Conservation (phyloP, 1,140 invertebrate species). For the Brachionus angularis region DNA sequence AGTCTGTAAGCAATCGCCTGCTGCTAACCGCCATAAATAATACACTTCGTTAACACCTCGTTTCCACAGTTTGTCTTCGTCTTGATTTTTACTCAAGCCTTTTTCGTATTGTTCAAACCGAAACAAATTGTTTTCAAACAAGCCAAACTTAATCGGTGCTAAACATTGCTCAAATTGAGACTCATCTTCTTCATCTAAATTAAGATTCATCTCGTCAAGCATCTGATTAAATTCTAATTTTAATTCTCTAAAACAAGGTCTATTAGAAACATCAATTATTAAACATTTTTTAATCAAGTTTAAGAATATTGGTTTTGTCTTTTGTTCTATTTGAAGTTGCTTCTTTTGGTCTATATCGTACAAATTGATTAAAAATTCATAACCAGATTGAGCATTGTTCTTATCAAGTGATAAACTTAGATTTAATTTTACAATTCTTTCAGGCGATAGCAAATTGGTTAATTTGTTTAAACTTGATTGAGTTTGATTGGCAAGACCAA, state of each 20-base stretch:
- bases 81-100: too few relatives aligned
- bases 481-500: conserved; percentile 2
- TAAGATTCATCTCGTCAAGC: too few relatives aligned
- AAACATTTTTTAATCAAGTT: conserved; percentile 49
- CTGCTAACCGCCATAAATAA: conserved; percentile 88
- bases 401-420: too few relatives aligned
- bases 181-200: background rate
- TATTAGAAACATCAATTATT: conserved; percentile 45
- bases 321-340: background rate
- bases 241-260: conserved; percentile 42
- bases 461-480: background rate
- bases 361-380: conserved; percentile 27
- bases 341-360: background rate
- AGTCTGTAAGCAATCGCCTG: conserved; percentile 83
- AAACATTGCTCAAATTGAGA: background rate
- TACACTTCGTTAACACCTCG: conserved; percentile 71
- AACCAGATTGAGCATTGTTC: background rate
- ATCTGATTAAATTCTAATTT: too few relatives aligned
- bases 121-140: too few relatives aligned
- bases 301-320: background rate
- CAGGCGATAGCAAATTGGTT: too few relatives aligned
- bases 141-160: too few relatives aligned
- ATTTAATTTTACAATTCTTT: too few relatives aligned
- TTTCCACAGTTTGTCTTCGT: conserved; percentile 3
- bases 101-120: too few relatives aligned